Evolutionary conservation across 2,113 vertebrate species (phyloP).

Genomic region (Apodemus speciosus): DNA sequence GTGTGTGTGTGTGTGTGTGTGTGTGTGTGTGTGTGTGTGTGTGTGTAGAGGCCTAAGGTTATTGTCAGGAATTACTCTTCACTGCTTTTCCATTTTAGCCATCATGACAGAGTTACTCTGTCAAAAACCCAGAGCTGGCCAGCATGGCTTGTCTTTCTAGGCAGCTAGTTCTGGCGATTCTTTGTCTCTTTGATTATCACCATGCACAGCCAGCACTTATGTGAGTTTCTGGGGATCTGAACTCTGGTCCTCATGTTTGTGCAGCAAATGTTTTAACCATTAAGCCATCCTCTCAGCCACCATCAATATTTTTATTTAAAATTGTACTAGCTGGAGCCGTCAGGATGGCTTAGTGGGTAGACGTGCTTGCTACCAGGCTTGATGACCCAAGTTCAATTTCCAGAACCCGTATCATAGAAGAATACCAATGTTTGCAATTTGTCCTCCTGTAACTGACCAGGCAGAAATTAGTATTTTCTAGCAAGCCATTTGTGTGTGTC

Average conservation of each 20-base stretch:
- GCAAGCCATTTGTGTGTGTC: not conserved
- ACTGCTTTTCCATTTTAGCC: not conserved
- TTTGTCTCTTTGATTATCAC: not conserved
- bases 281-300: not conserved
- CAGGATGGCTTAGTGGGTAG: not conserved
- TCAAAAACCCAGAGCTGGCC: not conserved
- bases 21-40: too few relatives aligned
- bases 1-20: not conserved
- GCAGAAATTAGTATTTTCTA: not conserved
- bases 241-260: not conserved
- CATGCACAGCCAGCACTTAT: not conserved
- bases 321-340: not conserved
- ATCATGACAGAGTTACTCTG: not conserved
- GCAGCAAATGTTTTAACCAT: not conserved
- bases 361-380: not conserved
- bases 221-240: not conserved
- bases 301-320: not conserved
- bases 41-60: not conserved
- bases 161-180: not conserved
- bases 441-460: not conserved
- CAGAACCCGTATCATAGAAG: not conserved
- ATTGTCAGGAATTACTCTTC: not conserved
- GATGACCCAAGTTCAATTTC: not conserved
- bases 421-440: not conserved
- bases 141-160: not conserved